Conservation (phyloP, 2,113 vertebrate genomes). For the Excalfactoria chinensis region DNA sequence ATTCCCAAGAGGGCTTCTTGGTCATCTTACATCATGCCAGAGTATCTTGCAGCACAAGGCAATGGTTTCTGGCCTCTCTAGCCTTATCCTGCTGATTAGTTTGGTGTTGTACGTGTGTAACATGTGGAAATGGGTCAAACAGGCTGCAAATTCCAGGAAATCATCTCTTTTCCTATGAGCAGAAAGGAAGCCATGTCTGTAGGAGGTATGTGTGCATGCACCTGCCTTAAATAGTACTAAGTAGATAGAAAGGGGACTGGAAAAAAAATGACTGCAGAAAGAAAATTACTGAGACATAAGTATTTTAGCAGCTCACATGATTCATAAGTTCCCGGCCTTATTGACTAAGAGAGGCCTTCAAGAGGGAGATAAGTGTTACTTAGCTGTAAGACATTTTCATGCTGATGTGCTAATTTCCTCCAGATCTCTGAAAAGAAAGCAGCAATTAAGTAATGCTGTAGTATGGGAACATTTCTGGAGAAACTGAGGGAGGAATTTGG, state of each 20-base stretch:
- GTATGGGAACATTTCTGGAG: background rate
- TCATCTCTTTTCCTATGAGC: fast-evolving
- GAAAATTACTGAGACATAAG: background rate
- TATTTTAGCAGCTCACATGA: background rate
- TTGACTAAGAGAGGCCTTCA: background rate
- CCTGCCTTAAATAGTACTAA: background rate
- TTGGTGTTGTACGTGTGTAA: background rate
- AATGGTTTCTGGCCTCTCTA: background rate
- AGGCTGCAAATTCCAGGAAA: background rate
- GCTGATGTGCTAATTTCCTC: background rate
- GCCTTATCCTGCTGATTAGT: background rate
- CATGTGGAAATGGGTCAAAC: fast-evolving
- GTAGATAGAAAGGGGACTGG: background rate
- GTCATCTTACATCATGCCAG: background rate
- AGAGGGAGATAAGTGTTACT: background rate
- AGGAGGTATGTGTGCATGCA: background rate
- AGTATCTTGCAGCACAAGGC: background rate
- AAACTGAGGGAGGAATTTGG: slow-evolving; percentile 1
- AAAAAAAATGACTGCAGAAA: background rate
- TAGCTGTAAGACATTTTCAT: background rate
- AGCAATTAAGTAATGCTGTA: background rate
- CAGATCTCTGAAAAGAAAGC: background rate
- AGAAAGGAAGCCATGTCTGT: background rate
- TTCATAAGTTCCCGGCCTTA: background rate
- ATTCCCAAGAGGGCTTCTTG: background rate